Base-by-base conservation (phyloP, 2,888 invertebrate genomes). In the Volucella inflata region DNA sequence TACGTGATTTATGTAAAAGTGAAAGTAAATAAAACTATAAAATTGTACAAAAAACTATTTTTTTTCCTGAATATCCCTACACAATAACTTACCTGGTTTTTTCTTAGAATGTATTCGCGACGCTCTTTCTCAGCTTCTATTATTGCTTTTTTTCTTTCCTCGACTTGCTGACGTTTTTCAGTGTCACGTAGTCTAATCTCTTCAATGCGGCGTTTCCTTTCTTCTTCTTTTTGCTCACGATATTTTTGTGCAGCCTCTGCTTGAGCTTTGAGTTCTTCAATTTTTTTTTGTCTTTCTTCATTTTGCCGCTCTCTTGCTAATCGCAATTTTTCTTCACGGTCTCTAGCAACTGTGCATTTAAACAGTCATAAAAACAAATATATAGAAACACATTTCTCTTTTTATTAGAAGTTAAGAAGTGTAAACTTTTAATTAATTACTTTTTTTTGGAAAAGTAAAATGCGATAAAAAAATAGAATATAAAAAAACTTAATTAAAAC, bases 241-340 rank as follows among this genome's bases (percentile, higher is more conserved):
- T 97, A 97, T 90, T 95, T 95, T 93, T 97, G 97, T 90, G 97
- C 97, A 65, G 97, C 96, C 88, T 97, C 94, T 78, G 97, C 97
- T 93, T 97, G 97, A 91, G 96, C 95, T 90, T 96, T 96, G 90
- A 98, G 94, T 93, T 98, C 98, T 91, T 97, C 97, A 90, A 98
- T 94, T 93, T 97, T 96, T 91, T 95, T 95, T 90, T 97, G 95
- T 90, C 97, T 95, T 92, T 98, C 98, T 91, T 96, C 96, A 93
- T 97, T 96, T 92, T 98, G 97, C 89, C 96, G 94, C 91, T 98
- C 97, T 89, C 97, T 95, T 89, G 97, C 94, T 91, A 95, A 93
- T 91, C 95, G 94, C 90, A 95, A 93, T 92, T 95, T 94, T 92
- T 95, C 94, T 92, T 94, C 94, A 89, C 94, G 93, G 90, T 94